Base-by-base conservation (phyloP, 2,113 vertebrate genomes). In the Lontra canadensis region DNA sequence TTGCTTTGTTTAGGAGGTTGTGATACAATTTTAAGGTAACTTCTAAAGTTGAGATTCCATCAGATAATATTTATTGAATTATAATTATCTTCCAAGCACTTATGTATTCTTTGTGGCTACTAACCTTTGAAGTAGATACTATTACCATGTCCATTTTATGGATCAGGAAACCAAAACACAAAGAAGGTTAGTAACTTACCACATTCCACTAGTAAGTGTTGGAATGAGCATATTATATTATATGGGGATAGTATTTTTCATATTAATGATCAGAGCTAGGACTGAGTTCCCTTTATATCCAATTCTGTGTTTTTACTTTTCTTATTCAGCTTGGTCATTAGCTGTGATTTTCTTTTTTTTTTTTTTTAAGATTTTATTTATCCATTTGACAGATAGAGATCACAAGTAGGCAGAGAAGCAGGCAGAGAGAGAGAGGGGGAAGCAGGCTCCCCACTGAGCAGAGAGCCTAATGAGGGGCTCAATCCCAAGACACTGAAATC, bases 301-400 rank as follows among this genome's bases (percentile, higher is more conserved):
- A 67, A 39, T 78, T 78, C 36, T 81, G 1, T 96, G 13, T 85
- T 88, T 94, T 69, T 59, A 78, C 12, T 92, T 90, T 90, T 84
- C 39, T 88, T 34, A 23, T 82, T 86, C 63, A 93, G 3, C 18
- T 81, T 74, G 25, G 10, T 81, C 34, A 74, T 96, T 76, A 36
- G 26, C 73, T 95, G 57, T 21, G n/a, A 89, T 93, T 97, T 97
- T 91, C 52, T 91, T 52, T 15, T 52, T 52, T 52, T 52, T 52
- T 52, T 55, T 52, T 52, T 52, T 55, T 55, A 18, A 55, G 17
- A 55, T 55, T 55, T 55, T 55, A 18, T 55, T 55, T 55, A 55
- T 55, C 52, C 52, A 55, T 55, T 18, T 55, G 52, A 55, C 52
- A 18, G 49, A 17, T 52, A 52, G 52, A 55, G 52, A 55, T 55